Base-by-base conservation (phyloP, 1,140 invertebrate genomes). In the Lepidurus couesii region DNA sequence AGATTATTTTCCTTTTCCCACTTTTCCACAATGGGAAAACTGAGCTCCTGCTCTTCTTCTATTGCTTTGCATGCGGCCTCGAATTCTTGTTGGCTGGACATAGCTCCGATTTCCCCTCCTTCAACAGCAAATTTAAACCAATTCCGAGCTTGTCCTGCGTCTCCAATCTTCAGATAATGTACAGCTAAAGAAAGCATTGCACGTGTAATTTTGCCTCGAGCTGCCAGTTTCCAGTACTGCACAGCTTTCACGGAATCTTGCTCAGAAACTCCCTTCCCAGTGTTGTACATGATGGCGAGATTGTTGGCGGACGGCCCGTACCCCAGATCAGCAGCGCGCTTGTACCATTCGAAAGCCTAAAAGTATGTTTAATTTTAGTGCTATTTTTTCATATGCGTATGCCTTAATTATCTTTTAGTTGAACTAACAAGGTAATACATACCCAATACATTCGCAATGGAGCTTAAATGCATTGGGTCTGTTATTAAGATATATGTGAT, bases 111-210 rank as follows among this genome's bases (percentile, higher is more conserved):
- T n/a, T 65, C 13, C 21, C 53, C 53, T 21, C 13, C 53, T 65
- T 65, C 53, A 9, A 65, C 13, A n/a, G 53, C 53, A 13, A 13
- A 65, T 65, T 65, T 65, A 4, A 65, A n/a, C 53, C 53, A 65
- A 4, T 16, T 9, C 53, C 53, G 53, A 9, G 53, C 53, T 65
- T 65, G 53, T 21, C 21, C 6, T 1, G 21, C 53, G 3, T 65
- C 53, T 65, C 53, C 53, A 13, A n/a, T 65, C 21, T 7, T 0
- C 0, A 75, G 21, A 44, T 80, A 78, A 1, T 11, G 5, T 53
- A 1, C 7, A 1, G 79, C 80, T 16, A 81, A 44, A 53, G 73
- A 77, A 24, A 78, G 75, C 75, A 78, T 77, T 5, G 80, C 80
- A 3, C 74, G 42, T 34, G 24, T 77, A 26, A 34, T 45, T 44